These are phyloP conservation scores for Cosmia trapezina DNA, from an alignment of 2,888 invertebrate genomes.

Conservation along the genomic window DNA sequence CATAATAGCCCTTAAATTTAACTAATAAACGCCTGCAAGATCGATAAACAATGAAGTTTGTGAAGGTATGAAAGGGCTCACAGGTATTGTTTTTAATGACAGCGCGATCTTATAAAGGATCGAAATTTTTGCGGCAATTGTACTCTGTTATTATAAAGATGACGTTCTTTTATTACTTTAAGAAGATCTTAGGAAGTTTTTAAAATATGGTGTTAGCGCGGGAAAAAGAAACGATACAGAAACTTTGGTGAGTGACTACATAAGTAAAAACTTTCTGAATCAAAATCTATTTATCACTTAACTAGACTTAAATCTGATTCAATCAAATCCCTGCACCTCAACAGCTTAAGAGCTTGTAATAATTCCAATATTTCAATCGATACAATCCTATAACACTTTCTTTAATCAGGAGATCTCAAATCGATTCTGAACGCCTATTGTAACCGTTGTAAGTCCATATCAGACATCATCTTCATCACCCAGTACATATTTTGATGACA, in stretches of 20 bases:
- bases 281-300: constrained; percentile 39
- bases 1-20: constrained; percentile 75
- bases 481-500: constrained; percentile 78
- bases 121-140: constrained; percentile 51
- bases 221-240: neutral
- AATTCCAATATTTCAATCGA: constrained; percentile 72
- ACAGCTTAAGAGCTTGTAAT: constrained; percentile 65
- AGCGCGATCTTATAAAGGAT: constrained; percentile 44
- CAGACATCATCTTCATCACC: constrained; percentile 76
- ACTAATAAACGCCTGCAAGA: constrained; percentile 75
- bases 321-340: constrained; percentile 51
- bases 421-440: constrained; percentile 79
- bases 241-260: constrained; percentile 3
- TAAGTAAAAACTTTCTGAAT: constrained; percentile 7
- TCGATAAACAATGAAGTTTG: constrained; percentile 66
- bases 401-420: constrained; percentile 77
- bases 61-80: constrained; percentile 54
- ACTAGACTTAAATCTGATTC: constrained; percentile 45
- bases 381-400: constrained; percentile 70
- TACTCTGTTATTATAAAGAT: constrained; percentile 47
- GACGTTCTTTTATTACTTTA: constrained; percentile 18
- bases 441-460: constrained; percentile 77
- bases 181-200: neutral
- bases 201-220: neutral
- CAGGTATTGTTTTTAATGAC: constrained; percentile 57